Base-by-base conservation (phyloP, 2,113 vertebrate species). In the Sebastes schlegelii region DNA sequence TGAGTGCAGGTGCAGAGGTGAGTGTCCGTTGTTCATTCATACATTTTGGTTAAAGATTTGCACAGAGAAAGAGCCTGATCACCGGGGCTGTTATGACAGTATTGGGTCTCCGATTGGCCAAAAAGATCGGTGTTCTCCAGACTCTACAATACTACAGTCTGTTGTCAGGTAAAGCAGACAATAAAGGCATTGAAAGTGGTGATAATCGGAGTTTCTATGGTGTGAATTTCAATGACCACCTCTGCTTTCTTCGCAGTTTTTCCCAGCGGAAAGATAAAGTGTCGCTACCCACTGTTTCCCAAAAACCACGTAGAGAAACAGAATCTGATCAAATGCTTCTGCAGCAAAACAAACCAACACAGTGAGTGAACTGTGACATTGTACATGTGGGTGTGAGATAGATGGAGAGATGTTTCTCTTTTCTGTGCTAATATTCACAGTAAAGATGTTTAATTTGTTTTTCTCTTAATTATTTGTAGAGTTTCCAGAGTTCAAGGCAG, bases 1-100 rank as follows among this genome's bases (percentile, higher is more conserved):
- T 6, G 49, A 4, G 40, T 94, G 92, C 63, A 71, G 55, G 49
- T 94, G 94, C 80, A 82, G 1, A 57, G 9, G 93, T 93, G 79
- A 89, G 91, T 62, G 8, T 74, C n/a, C 13, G 0, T n/a, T 12
- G 7, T 3, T 52, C 4, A 57, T 68, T 42, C 4, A 8, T 4
- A 14, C 19, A 42, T 54, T 67, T 43, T 63, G 16, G 45, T 69
- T 62, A 80, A 79, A 75, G 0, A 77, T 57, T 57, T 40, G 49
- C 49, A 21, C 23, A 7, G 23, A 43, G 21, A 60, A 67, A 42
- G 17, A 49, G 5, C n/a, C 3, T 7, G 21, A 62, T 34, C 21
- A n/a, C 45, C 34, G 6, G 17, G 2, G 48, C n/a, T 17, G 21
- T 63, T 45, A 19, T 57, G 16, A 34, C 12, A 14, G 14, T 26